These are phyloP conservation scores for Colossoma macropomum DNA, from an alignment of 2,113 vertebrate genomes.

Conservation along the genomic window DNA sequence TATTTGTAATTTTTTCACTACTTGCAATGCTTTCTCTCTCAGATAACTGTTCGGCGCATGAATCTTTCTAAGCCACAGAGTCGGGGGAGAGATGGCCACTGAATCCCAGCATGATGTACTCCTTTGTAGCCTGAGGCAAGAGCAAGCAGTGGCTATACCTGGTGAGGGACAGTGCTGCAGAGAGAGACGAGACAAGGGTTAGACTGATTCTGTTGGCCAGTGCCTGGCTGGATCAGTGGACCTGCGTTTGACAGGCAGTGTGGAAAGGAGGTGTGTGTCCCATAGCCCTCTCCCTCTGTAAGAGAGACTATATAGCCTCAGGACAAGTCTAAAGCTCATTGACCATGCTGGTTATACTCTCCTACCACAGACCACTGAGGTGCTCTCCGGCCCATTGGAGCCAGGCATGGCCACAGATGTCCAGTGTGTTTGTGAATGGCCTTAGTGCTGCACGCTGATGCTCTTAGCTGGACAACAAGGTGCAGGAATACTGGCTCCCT, in stretches of 20 bases:
- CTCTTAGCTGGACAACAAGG: not conserved
- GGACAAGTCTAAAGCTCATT: constrained; percentile 67
- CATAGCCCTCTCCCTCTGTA: constrained; percentile 66
- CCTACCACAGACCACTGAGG: constrained; percentile 42
- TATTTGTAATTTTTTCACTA: constrained; percentile 3
- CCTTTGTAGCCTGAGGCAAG: constrained; percentile 58
- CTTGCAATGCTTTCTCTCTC: constrained; percentile 14
- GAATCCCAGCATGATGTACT: constrained; percentile 27
- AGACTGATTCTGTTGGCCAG: not conserved
- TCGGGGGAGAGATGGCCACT: constrained; percentile 20
- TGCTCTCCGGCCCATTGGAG: constrained; percentile 50
- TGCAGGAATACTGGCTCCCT: not conserved
- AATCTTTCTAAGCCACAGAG: constrained; percentile 26
- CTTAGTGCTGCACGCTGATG: not conserved
- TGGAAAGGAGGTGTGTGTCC: constrained; percentile 69
- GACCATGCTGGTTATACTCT: constrained; percentile 55
- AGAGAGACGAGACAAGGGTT: constrained; percentile 62
- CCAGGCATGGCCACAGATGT: constrained; percentile 42
- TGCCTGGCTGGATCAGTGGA: constrained; percentile 56
- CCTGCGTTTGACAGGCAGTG: constrained; percentile 68
- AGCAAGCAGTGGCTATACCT: constrained; percentile 60
- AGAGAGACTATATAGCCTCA: constrained; percentile 67
- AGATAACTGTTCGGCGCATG: too few species aligned
- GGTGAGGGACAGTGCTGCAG: constrained; percentile 69
- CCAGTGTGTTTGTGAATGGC: not conserved